Evolutionary conservation across 1,140 invertebrate genomes (phyloP).

Genomic region (Hermatobates lingyangjiaoensis): DNA sequence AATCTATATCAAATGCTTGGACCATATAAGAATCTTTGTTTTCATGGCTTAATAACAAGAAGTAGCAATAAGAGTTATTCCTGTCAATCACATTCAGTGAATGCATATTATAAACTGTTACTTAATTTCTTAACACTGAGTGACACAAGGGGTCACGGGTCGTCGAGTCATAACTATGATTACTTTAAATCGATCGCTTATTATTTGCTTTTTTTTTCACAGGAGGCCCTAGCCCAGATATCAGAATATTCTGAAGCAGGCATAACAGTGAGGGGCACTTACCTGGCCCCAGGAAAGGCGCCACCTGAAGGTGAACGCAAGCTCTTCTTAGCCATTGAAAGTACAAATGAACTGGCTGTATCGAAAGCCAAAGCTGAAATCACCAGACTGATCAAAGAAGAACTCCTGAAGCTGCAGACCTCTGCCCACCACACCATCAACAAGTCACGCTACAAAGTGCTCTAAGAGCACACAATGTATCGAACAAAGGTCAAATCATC

Average conservation of each 20-base stretch:
- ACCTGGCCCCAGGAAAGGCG: constrained; percentile 72
- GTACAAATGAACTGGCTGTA: constrained; percentile 88
- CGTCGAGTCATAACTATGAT: background rate
- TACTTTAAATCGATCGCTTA: no score
- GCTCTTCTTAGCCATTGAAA: constrained; percentile 96
- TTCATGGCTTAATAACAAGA: no score
- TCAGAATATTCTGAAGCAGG: constrained; percentile 98
- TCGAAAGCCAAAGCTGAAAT: constrained; percentile 98
- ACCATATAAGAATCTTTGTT: no score
- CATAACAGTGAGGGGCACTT: constrained; percentile 94
- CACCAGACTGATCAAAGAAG: constrained; percentile 92
- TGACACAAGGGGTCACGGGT: background rate
- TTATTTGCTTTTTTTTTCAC: constrained; percentile 19
- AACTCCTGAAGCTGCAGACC: constrained; percentile 79
- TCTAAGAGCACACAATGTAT: constrained; percentile 31
- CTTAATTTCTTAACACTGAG: no score
- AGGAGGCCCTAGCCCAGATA: constrained; percentile 93
- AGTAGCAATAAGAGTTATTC: no score
- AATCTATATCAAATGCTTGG: no score
- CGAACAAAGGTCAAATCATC: background rate
- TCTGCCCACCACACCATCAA: constrained; percentile 71
- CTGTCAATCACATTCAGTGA: no score
- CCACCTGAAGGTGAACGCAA: constrained; percentile 90
- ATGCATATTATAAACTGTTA: no score
- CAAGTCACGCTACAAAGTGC: constrained; percentile 86